Evolutionary conservation across 1,140 invertebrate species (phyloP), one percentile per base, ranked within the genome.

Genomic region (Ceratosolen fusciceps): DNA sequence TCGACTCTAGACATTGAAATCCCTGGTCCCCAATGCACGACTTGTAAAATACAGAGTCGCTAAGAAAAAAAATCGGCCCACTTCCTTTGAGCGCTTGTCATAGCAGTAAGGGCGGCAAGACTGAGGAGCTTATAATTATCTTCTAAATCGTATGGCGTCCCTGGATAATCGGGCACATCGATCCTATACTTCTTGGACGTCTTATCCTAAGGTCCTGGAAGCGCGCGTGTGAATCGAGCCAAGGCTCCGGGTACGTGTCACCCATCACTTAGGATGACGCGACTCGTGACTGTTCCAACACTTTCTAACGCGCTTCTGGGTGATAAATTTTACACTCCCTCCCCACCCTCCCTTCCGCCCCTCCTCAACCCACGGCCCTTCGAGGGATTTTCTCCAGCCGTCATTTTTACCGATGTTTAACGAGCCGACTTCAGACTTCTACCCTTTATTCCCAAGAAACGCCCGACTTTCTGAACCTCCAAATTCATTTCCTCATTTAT

Each of bases 171-270:
- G 12, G n/a, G 9, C 56, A 4, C 56, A 5, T 7, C 56, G 26
- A 60, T 9, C n/a, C 8, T 14, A 29, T 37, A 1, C 29, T 12
- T 19, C 19, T 2, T 58, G 29, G 16, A 12, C 7, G 39, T 71
- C 72, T n/a, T n/a, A n/a, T 31, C 49, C 24, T n/a, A n/a, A n/a
- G 26, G 73, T 58, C 49, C n/a, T n/a, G n/a, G n/a, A n/a, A n/a
- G n/a, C 19, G 74, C 75, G 76, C 76, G 76, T 77, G 76, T 77
- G 76, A 77, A 77, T 71, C 65, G 67, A 54, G 52, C 49, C 67
- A 71, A 31, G n/a, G 43, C 49, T 31, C 29, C 43, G 43, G n/a
- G 49, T 68, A 75, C 74, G 49, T 68, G 74, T 67, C 67, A 49
- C 65, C 75, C 75, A 58, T 58, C 67, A 70, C 67, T 77, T 31